Percentiles rank a stretch among this genome's conserved stretches.
phyloP scores from a whole-genome alignment of 1,140 invertebrate genomes.

The Drosophila punjabiensis region DNA sequence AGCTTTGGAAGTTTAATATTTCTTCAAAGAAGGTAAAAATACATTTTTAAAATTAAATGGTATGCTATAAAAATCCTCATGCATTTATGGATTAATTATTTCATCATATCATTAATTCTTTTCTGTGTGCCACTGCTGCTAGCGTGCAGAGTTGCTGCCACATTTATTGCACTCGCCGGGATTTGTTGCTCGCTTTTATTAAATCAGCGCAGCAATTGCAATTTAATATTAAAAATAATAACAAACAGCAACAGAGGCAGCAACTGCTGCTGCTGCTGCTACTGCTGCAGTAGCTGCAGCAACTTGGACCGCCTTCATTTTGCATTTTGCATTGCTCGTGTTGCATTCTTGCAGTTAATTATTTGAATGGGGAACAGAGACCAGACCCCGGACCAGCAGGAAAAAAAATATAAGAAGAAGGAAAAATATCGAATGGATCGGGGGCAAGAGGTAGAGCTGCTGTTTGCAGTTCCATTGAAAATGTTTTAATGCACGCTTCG shows the following conservation, averaged over 20 bases:
- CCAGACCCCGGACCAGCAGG: slow-evolving; percentile 40
- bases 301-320: slow-evolving; percentile 60
- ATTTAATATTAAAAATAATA: slow-evolving; percentile 85
- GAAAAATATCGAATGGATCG: slow-evolving; percentile 11
- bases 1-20: accelerated
- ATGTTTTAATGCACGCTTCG: slow-evolving; percentile 83
- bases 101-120: not conserved
- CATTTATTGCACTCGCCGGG: slow-evolving; percentile 73
- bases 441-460: slow-evolving; percentile 44
- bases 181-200: slow-evolving; percentile 80
- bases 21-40: not conserved
- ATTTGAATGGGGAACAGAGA: slow-evolving; percentile 68
- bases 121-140: not conserved
- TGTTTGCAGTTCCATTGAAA: slow-evolving; percentile 78
- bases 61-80: no score
- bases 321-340: slow-evolving; percentile 71
- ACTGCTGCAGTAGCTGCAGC: no score
- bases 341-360: slow-evolving; percentile 83
- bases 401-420: slow-evolving; percentile 3
- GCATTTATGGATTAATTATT: accelerated
- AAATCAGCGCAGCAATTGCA: slow-evolving; percentile 83
- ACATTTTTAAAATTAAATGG: not conserved
- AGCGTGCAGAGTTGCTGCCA: slow-evolving; percentile 52
- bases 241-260: slow-evolving; percentile 69
- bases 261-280: slow-evolving; percentile 30